These are phyloP conservation scores for Florisuga fusca DNA, from an alignment of 2,797 vertebrate genomes.

Conservation along the genomic window DNA sequence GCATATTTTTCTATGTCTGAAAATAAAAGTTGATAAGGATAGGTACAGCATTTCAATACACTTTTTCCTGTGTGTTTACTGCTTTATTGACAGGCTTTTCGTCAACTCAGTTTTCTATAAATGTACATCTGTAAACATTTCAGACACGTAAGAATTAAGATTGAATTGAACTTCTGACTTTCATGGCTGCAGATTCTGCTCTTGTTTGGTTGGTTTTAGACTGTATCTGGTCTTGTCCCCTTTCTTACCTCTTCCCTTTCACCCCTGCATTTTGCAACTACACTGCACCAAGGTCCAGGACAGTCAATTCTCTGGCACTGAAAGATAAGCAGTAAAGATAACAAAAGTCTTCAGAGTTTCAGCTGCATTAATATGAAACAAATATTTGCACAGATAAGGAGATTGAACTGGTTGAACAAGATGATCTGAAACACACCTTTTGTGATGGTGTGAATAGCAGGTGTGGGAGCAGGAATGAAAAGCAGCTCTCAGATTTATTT, in stretches of 20 bases:
- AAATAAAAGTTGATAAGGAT: background rate
- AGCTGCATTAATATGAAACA: background rate
- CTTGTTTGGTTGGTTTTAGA: background rate
- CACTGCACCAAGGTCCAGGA: background rate
- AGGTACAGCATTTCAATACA: background rate
- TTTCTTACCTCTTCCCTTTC: background rate
- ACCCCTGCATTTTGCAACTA: background rate
- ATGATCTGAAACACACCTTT: background rate
- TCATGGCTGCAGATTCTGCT: background rate
- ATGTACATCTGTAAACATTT: background rate
- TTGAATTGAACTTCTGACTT: constrained; percentile 19
- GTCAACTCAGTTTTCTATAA: background rate
- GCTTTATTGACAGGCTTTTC: background rate
- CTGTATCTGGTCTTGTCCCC: background rate
- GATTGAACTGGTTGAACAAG: constrained; percentile 14
- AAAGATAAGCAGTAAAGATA: constrained; percentile 37
- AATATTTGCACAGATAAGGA: constrained; percentile 42
- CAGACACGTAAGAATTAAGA: constrained; percentile 1
- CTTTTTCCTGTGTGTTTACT: background rate
- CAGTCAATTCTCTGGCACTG: background rate
- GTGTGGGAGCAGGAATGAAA: background rate
- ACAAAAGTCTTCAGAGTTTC: constrained; percentile 4
- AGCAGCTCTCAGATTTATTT: background rate
- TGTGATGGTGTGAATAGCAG: background rate
- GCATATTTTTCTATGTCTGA: background rate